Base-by-base conservation (phyloP, 2,797 vertebrate species). In the Valencia hispanica region DNA sequence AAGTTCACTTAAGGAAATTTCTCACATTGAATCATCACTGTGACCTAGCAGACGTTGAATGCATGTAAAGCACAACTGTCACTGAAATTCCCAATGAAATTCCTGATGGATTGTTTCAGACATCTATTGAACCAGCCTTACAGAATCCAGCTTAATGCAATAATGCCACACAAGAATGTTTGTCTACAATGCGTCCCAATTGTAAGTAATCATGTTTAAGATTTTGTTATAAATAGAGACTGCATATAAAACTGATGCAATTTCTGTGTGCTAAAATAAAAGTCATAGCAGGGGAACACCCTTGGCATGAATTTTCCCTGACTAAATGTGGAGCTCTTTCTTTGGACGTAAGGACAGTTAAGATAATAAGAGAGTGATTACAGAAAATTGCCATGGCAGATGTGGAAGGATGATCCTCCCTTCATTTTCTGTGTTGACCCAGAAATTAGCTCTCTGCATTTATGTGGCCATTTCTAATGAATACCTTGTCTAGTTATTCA, bases 331-430 rank as follows among this genome's bases (percentile, higher is more conserved):
- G 71, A 84, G 79, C 75, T 78, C 79, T 86, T 88, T 87, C 79
- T 91, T 86, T 84, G 70, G 36, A 51, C 68, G 70, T 73, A 79
- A 75, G 75, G 78, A 89, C 78, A 90, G 75, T 81, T 84, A 72
- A 84, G 73, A 88, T 94, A 95, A 95, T 94, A 90, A 92, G 91
- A 84, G 82, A 86, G 91, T 88, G 84, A 93, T 92, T 93, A 85
- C 59, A 79, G 82, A 89, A 94, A 94, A 95, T 92, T 94, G 83
- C 91, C 86, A 82, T 85, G 87, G 82, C 43, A 78, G 47, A 88
- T 83, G 79, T 77, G 80, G 80, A 84, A 77, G 82, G 87, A 86
- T 78, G 79, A 94, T 87, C 83, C 82, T 85, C 82, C 81, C 85
- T 51, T 94, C 79, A 90, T 94, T 93, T 92, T 88, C 72, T 75